Base-by-base conservation (phyloP, 2,888 invertebrate genomes). In the Papilio demoleus region DNA sequence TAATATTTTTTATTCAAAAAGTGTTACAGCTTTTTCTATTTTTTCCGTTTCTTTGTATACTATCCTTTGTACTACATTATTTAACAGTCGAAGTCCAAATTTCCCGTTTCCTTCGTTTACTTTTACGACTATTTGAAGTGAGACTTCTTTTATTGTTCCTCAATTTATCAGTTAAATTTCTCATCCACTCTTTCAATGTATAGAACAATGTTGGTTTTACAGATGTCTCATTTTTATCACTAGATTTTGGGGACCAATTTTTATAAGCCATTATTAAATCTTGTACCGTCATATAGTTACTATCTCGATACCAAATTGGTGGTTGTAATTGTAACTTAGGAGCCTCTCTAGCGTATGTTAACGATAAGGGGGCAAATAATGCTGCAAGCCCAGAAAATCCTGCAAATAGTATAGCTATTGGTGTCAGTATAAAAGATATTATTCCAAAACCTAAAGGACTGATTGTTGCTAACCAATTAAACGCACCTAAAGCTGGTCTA, bases 331-430 rank as follows among this genome's bases (percentile, higher is more conserved):
- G 50, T 38, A 50, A 22, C 76, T 88, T 84, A 9, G 91, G 88
- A 22, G 90, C 86, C 76, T 90, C 85, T 73, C 93, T 84, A 1
- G 83, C 92, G 58, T 88, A 89, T 0, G 95, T 94, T 70, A 95
- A 87, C 73, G 94, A 92, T 93, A 94, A 95, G 0, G 95, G 95
- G 67, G 95, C 94, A 71, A 95, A 84, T 56, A 95, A 90, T 0
- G 95, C 90, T 0, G 94, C 93, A 17, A 94, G 80, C 0, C 95
- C 93, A 14, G 95, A 93, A 0, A 94, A 91, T 0, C 95, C 93
- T 1, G 94, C 93, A 61, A 95, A 93, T 45, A 95, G 85, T 63
- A 95, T 87, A 0, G 93, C 93, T 59, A 95, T 82, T 0, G 96
- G 96, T 0, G 95, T 93, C 58, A 95, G 86, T 63, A 94, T 82